A percentile compares a stretch with the other conserved stretches of the same genome.
These are phyloP conservation scores for Anhinga rufa DNA, from an alignment of 2,113 vertebrate species.

Conservation along the genomic window DNA sequence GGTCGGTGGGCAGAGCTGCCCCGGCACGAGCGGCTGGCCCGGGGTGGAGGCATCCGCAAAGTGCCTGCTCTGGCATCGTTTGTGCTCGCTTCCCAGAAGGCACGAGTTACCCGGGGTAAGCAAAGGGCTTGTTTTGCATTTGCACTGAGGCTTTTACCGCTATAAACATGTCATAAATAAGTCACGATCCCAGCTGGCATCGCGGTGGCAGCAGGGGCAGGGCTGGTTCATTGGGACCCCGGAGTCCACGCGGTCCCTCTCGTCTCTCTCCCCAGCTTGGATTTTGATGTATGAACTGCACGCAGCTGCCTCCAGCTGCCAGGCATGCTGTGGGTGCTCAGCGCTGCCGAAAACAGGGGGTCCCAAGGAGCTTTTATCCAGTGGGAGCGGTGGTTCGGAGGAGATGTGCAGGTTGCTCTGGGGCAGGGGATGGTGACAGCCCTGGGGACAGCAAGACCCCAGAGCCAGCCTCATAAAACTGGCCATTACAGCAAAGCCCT, in stretches of 20 bases:
- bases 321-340: background rate
- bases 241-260: accelerated
- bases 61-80: background rate
- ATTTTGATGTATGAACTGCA: accelerated
- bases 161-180: background rate
- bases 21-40: accelerated
- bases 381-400: accelerated
- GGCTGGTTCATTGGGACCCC: background rate
- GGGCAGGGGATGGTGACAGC: background rate
- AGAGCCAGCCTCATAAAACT: background rate
- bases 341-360: background rate
- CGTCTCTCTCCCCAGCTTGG: background rate
- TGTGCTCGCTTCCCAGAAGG: background rate
- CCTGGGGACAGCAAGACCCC: background rate
- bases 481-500: background rate
- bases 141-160: background rate
- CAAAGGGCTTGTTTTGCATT: background rate
- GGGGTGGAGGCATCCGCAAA: background rate
- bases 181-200: background rate
- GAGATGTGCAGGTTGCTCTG: background rate
- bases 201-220: background rate
- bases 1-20: background rate
- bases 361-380: accelerated
- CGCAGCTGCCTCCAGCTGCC: background rate
- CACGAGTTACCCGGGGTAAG: background rate